Conservation (phyloP, 2,113 vertebrate genomes). For the Callospermophilus lateralis region DNA sequence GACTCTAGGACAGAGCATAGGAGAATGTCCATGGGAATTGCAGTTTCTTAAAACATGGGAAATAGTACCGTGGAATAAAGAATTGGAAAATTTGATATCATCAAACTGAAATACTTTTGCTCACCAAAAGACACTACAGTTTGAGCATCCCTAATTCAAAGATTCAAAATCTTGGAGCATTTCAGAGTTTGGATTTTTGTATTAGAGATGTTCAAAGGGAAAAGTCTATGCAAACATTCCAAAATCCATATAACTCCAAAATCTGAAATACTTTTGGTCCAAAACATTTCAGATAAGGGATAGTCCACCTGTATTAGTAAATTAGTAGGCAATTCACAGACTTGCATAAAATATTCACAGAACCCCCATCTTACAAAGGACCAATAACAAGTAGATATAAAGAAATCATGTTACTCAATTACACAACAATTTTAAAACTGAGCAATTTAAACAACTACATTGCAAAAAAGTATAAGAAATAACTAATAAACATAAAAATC, state of each 20-base stretch:
- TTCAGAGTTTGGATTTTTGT: background rate
- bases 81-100: background rate
- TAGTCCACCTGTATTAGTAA: background rate
- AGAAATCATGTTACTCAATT: background rate
- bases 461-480: background rate
- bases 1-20: background rate
- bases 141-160: background rate
- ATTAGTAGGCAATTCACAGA: background rate
- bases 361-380: background rate
- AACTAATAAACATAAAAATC: background rate
- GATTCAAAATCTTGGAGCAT: background rate
- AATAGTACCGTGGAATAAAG: background rate
- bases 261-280: background rate
- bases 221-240: background rate
- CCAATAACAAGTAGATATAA: background rate
- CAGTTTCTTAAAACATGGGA: background rate
- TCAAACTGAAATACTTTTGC: constrained; percentile 10
- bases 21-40: background rate
- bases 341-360: background rate
- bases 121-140: background rate
- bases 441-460: background rate
- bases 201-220: background rate
- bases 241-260: background rate
- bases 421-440: constrained; percentile 7
- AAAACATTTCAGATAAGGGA: no score